phyloP scores from a whole-genome alignment of 2,797 vertebrate species.

The Pseudochaenichthys georgianus region DNA sequence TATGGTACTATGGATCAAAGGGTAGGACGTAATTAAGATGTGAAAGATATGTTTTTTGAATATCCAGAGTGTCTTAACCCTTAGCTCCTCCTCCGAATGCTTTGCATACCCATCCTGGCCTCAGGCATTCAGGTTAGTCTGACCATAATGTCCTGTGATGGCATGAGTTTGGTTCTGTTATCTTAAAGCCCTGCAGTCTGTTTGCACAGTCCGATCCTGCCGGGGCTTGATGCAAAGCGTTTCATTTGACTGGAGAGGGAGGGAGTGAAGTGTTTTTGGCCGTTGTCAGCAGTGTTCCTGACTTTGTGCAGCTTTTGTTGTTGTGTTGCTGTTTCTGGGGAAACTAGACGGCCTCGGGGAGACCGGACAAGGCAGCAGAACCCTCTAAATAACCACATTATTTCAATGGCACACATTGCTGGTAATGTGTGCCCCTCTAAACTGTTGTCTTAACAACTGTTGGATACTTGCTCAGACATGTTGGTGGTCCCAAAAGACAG shows the following conservation, averaged over 20 bases:
- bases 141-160: slow-evolving; percentile 74
- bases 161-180: slow-evolving; percentile 74
- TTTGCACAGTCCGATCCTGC: slow-evolving; percentile 70
- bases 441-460: no score
- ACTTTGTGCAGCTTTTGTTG: slow-evolving; percentile 75
- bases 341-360: slow-evolving; percentile 41
- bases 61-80: not conserved
- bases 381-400: slow-evolving; percentile 65
- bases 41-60: not conserved
- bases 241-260: slow-evolving; percentile 75
- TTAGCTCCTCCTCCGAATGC: slow-evolving; percentile 27
- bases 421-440: slow-evolving; percentile 3
- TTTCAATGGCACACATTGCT: slow-evolving; percentile 54
- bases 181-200: slow-evolving; percentile 75
- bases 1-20: not conserved
- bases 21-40: not conserved
- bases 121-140: slow-evolving; percentile 64
- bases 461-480: slow-evolving; percentile 24
- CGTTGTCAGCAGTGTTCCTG: slow-evolving; percentile 64
- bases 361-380: slow-evolving; percentile 29
- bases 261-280: slow-evolving; percentile 40
- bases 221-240: slow-evolving; percentile 74
- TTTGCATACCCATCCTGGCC: slow-evolving; percentile 73
- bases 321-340: slow-evolving; percentile 68
- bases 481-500: slow-evolving; percentile 24